These are phyloP conservation scores for Vireo griseus DNA, from an alignment of 2,797 vertebrate species.

Conservation along the genomic window DNA sequence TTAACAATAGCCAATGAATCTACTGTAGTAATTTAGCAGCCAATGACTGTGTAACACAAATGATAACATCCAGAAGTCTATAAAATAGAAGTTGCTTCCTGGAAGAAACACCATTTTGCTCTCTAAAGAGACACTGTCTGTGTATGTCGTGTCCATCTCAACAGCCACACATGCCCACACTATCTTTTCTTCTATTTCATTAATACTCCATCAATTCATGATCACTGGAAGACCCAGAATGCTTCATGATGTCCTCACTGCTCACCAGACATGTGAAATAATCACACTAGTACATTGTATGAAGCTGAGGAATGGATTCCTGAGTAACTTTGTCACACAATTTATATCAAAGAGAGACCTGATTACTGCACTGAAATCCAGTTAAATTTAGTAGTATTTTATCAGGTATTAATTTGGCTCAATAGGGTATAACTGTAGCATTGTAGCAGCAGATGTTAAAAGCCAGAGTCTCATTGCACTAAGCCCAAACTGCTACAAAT, in stretches of 20 bases:
- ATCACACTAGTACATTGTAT: background rate
- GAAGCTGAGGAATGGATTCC: background rate
- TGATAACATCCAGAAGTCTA: no score
- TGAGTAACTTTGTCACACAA: background rate
- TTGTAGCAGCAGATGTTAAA: background rate
- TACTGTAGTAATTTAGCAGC: no score
- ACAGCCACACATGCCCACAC: no score
- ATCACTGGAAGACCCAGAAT: background rate
- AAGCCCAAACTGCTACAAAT: background rate
- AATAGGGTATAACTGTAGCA: background rate
- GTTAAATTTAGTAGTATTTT: background rate
- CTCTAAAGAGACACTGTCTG: no score
- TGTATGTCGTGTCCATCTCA: no score
- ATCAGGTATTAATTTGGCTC: background rate
- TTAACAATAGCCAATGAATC: no score
- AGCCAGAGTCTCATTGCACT: background rate
- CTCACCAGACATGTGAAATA: background rate
- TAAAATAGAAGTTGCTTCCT: no score
- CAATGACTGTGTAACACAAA: no score
- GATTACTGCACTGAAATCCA: background rate
- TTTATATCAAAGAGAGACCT: background rate
- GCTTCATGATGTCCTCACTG: background rate
- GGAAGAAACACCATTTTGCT: no score
- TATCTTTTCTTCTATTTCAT: background rate
- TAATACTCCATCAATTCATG: background rate